Base-by-base conservation (phyloP, 2,797 vertebrate genomes). In the Discoglossus pictus region DNA sequence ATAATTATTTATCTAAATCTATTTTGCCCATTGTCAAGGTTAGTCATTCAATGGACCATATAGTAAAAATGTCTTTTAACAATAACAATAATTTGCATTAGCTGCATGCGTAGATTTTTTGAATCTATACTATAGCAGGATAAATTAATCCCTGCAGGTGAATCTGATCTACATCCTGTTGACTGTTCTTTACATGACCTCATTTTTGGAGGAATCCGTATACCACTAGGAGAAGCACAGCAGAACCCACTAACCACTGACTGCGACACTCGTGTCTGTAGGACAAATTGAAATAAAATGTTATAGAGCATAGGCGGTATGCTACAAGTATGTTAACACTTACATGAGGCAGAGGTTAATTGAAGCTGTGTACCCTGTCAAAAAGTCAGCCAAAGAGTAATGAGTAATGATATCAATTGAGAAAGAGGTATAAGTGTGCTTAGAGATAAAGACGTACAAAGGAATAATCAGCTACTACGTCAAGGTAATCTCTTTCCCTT, bases 291-390 rank as follows among this genome's bases (percentile, higher is more conserved):
- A 43, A 46, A 17, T 8, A 46, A 20, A 59, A 18, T 21, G 23
- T 18, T 31, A 12, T 42, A 51, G n/a, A 27, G 12, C 20, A 62
- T 10, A 38, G 13, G 13, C 15, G 17, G 21, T 25, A 25, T 25
- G 10, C 44, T 40, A 50, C 21, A 50, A 51, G 35, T 24, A 63
- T 51, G 35, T 50, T 50, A 63, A 52, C 35, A 63, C 47, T 38
- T 40, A 18, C 35, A 52, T 6, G 35, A 42, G 7, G 47, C 36
- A 63, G 47, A 63, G 60, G 60, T 52, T 63, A 63, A 63, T 52
- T 51, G 23, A 40, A 63, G 60, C n/a, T 38, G 13, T 25, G 35
- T 18, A 51, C 21, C 18, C 34, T 51, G 60, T 52, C 36, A 40
- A 18, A 25, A 23, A 50, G n/a, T 34, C 4, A 4, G 15, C 5